Evolutionary conservation across 2,888 invertebrate species (phyloP).

Genomic region (Nomada fabriciana): DNA sequence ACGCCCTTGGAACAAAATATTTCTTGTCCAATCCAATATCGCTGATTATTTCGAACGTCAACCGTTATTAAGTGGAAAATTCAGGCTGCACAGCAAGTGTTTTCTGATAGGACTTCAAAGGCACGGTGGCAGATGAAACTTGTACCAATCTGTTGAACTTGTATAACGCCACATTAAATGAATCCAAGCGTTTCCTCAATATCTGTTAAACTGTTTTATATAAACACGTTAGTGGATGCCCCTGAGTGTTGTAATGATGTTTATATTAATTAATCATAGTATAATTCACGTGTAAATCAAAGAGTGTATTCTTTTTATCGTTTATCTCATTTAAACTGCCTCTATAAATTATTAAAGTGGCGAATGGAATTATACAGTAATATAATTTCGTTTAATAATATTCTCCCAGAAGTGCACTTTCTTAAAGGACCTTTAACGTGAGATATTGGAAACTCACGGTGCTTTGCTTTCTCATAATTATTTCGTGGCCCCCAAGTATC

Average conservation of each 20-base stretch:
- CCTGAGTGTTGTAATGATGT: too few species aligned
- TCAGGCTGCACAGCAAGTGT: background rate
- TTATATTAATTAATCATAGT: too few species aligned
- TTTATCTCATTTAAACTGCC: too few species aligned
- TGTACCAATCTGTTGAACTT: too few species aligned
- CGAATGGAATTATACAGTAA: too few species aligned
- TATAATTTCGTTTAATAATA: constrained; percentile 27
- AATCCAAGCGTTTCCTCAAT: too few species aligned
- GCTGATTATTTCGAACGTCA: background rate
- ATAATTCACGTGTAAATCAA: too few species aligned
- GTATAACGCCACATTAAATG: too few species aligned
- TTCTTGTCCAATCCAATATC: background rate
- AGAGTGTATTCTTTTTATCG: too few species aligned
- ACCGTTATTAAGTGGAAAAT: constrained; percentile 1
- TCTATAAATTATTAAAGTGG: too few species aligned
- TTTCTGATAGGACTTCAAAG: background rate
- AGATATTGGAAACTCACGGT: constrained; percentile 24
- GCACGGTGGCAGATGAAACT: background rate
- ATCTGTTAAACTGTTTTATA: too few species aligned
- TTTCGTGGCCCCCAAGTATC: constrained; percentile 9
- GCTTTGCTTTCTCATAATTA: constrained; percentile 27
- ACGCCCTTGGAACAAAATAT: constrained; percentile 1
- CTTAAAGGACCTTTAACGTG: constrained; percentile 30
- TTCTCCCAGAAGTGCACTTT: constrained; percentile 30
- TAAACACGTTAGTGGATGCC: too few species aligned